phyloP scores from a whole-genome alignment of 2,113 vertebrate species.

The Archilochus colubris region DNA sequence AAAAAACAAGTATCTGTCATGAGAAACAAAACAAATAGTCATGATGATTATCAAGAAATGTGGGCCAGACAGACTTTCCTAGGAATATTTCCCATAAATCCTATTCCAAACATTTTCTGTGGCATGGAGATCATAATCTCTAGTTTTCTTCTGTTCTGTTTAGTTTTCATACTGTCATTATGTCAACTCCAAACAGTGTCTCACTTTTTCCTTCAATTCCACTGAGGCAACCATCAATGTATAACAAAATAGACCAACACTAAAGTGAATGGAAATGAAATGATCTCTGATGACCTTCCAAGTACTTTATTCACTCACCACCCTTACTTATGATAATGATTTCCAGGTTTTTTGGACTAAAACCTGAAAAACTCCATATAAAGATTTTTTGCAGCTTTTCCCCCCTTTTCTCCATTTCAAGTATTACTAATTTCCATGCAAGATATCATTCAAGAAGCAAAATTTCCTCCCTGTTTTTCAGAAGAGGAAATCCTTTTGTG shows the following conservation, averaged over 20 bases:
- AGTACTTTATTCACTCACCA: neutral
- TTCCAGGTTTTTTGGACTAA: neutral
- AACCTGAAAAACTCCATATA: neutral
- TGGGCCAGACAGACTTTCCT: neutral
- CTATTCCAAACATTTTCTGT: neutral
- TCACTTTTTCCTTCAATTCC: neutral
- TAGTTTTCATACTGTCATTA: neutral
- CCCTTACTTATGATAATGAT: neutral
- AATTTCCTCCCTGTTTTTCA: neutral
- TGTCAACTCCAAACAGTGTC: neutral
- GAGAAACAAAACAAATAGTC: neutral
- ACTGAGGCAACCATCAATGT: neutral
- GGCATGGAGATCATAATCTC: neutral
- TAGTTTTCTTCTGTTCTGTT: neutral
- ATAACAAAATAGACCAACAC: neutral
- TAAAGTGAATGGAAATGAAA: neutral
- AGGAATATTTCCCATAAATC: neutral
- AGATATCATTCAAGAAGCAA: neutral
- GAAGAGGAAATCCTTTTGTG: neutral
- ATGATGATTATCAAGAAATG: neutral
- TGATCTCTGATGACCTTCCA: neutral
- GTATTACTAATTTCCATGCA: neutral
- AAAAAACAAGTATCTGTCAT: neutral
- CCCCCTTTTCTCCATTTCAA: neutral
- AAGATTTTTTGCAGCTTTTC: neutral